A percentile compares a stretch with the other conserved stretches of the same genome.
Conservation (phyloP, 2,113 vertebrate species). For the Phoenicopterus ruber region DNA sequence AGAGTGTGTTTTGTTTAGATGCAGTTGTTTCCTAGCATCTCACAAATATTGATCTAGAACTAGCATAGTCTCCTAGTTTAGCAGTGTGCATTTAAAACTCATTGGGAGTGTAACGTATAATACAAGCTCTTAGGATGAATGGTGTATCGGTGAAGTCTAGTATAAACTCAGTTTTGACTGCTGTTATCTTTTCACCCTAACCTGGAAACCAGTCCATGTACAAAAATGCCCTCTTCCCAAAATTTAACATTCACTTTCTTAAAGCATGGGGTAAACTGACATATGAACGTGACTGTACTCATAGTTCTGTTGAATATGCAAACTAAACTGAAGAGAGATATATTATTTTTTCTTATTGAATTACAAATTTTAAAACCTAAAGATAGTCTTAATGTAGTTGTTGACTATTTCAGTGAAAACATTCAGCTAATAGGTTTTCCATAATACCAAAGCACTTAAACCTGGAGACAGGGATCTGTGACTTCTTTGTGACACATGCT, state of each 20-base stretch:
- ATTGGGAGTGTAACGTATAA: neutral
- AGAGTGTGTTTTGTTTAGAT: neutral
- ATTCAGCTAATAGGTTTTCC: neutral
- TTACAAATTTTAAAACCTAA: neutral
- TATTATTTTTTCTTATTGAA: neutral
- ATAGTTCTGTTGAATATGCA: neutral
- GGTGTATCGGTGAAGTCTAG: neutral
- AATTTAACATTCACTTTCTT: neutral
- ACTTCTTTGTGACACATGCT: neutral
- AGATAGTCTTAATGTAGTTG: neutral
- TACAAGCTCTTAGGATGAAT: neutral
- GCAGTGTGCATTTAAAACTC: neutral
- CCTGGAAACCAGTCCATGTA: neutral
- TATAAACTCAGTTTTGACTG: neutral
- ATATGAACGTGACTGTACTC: neutral
- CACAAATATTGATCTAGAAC: neutral
- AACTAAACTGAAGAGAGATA: neutral
- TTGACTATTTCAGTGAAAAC: neutral
- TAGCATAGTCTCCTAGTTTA: neutral
- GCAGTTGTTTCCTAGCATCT: neutral
- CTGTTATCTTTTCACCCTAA: neutral
- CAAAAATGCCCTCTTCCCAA: neutral
- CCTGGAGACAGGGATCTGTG: neutral
- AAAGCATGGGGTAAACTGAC: neutral
- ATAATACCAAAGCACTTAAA: neutral